phyloP scores from a whole-genome alignment of 2,888 invertebrate species.

The Tuta absoluta region DNA sequence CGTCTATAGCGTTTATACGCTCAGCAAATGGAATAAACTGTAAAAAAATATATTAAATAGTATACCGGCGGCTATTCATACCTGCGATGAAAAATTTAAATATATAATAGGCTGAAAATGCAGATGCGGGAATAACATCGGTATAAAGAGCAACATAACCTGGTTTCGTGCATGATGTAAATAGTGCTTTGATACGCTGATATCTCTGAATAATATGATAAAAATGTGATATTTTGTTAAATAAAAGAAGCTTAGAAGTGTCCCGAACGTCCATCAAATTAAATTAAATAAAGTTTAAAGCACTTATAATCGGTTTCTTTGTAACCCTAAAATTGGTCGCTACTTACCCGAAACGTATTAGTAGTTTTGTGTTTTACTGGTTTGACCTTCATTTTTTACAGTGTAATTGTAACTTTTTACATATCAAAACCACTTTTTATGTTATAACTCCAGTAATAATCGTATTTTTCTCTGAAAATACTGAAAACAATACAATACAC shows the following conservation, averaged over 20 bases:
- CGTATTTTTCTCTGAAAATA: not conserved
- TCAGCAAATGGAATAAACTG: slow-evolving; percentile 95
- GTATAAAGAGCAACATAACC: too few relatives aligned
- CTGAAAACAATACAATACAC: not conserved
- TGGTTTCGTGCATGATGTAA: not conserved
- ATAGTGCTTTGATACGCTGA: too few relatives aligned
- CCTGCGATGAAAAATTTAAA: too few relatives aligned
- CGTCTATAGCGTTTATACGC: slow-evolving; percentile 90
- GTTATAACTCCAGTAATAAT: not conserved
- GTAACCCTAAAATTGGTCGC: slow-evolving; percentile 23
- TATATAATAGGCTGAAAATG: too few relatives aligned
- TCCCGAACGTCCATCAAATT: not conserved
- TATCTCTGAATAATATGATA: too few relatives aligned
- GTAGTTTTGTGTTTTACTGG: slow-evolving; percentile 86
- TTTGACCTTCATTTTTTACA: slow-evolving; percentile 84
- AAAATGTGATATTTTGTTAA: not conserved
- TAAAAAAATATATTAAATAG: slow-evolving; percentile 44
- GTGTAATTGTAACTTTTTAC: not conserved
- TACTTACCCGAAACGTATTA: slow-evolving; percentile 89
- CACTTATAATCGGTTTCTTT: not conserved
- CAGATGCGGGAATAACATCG: too few relatives aligned
- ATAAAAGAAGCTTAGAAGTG: not conserved
- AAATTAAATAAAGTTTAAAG: not conserved
- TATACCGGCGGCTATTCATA: too few relatives aligned
- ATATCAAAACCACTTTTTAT: not conserved